Evolutionary conservation across 2,888 invertebrate genomes (phyloP).

Genomic region (Eumacrocentrus americanus): DNA sequence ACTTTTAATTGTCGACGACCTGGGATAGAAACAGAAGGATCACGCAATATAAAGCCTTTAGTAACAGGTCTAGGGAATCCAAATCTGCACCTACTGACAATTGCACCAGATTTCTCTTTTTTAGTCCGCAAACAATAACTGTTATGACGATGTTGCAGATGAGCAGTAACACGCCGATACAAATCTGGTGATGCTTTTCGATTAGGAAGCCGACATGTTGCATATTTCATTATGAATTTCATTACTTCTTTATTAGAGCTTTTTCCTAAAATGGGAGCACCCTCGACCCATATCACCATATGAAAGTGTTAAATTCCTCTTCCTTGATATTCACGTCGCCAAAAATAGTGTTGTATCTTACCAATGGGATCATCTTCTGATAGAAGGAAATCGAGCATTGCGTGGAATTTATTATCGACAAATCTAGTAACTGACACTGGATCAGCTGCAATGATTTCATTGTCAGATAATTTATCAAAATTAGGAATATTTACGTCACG

Average conservation of each 20-base stretch:
- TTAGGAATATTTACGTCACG: conserved; percentile 41
- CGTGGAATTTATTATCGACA: conserved; percentile 46
- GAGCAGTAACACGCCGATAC: conserved; percentile 33
- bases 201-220: conserved; percentile 37
- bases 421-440: conserved; percentile 47
- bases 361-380: conserved; percentile 41
- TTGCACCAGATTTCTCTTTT: conserved; percentile 29
- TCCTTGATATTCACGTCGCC: conserved; percentile 41
- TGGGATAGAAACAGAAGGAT: conserved; percentile 41
- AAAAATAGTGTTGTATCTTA: conserved; percentile 37
- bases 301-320: conserved; percentile 43
- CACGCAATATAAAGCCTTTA: conserved; percentile 35
- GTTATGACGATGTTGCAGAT: conserved; percentile 40
- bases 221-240: conserved; percentile 40
- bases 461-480: conserved; percentile 37
- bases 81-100: conserved; percentile 33
- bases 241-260: no score
- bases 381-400: conserved; percentile 47
- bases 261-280: conserved; percentile 39
- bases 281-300: conserved; percentile 42
- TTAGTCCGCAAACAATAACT: conserved; percentile 36
- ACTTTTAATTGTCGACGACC: conserved; percentile 39
- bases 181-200: conserved; percentile 34
- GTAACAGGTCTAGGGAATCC: conserved; percentile 37
- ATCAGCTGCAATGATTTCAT: conserved; percentile 46